Evolutionary conservation across 1,140 invertebrate genomes (phyloP).

Genomic region (Pissodes strobi): DNA sequence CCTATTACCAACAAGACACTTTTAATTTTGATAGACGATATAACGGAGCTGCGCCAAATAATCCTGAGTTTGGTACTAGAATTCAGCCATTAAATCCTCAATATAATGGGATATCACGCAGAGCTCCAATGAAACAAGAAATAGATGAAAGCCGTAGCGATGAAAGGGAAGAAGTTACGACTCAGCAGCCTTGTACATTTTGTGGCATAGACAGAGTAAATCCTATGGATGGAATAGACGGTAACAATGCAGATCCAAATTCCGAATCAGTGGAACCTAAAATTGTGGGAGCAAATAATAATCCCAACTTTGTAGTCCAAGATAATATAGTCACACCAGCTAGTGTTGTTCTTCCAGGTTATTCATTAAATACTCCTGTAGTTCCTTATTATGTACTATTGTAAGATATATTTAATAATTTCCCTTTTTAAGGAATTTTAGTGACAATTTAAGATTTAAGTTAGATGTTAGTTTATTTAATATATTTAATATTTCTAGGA

Average conservation of each 20-base stretch:
- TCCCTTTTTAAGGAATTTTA: too few relatives aligned
- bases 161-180: conserved; percentile 24
- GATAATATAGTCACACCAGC: conserved; percentile 12
- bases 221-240: conserved; percentile 17
- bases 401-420: too few relatives aligned
- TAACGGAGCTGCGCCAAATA: too few relatives aligned
- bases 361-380: conserved; percentile 1
- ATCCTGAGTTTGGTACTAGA: conserved; percentile 1
- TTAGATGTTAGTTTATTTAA: too few relatives aligned
- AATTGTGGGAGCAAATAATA: neutral
- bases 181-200: conserved; percentile 16
- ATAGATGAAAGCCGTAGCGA: neutral
- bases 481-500: too few relatives aligned
- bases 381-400: conserved; percentile 22
- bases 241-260: conserved; percentile 10
- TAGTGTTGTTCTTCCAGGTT: neutral
- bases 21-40: neutral
- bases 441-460: too few relatives aligned
- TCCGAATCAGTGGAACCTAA: conserved; percentile 26
- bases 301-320: neutral
- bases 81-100: neutral
- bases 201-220: conserved; percentile 25
- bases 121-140: neutral
- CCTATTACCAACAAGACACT: neutral
- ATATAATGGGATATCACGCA: neutral